Evolutionary conservation across 2,797 vertebrate species (phyloP).

Genomic region (Macropus fuliginosus): DNA sequence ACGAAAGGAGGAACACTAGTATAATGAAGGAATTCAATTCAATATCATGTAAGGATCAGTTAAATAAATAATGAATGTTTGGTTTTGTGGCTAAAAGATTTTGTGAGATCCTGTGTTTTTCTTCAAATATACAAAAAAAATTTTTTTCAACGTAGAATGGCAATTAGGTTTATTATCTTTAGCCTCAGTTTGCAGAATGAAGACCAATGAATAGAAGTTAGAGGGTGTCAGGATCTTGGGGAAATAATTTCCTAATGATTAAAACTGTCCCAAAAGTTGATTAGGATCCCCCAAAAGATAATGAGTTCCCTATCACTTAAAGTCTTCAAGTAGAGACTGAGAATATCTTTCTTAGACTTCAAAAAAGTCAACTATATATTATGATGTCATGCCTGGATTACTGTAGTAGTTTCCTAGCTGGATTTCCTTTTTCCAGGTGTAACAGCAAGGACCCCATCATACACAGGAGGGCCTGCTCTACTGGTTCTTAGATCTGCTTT

Average conservation of each 20-base stretch:
- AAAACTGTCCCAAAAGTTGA: neutral
- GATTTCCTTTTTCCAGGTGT: neutral
- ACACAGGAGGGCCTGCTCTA: no score
- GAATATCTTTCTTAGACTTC: neutral
- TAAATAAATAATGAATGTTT: neutral
- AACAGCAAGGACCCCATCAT: no score
- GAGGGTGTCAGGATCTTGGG: neutral
- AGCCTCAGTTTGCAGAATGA: neutral
- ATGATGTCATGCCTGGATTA: neutral
- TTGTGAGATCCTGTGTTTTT: neutral
- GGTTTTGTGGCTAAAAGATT: neutral
- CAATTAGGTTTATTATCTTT: neutral
- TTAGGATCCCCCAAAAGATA: neutral
- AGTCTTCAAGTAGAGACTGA: neutral
- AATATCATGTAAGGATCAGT: neutral
- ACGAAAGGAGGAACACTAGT: neutral
- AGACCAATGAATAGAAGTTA: neutral
- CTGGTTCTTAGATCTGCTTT: no score
- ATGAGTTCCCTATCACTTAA: neutral
- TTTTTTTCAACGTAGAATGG: neutral
- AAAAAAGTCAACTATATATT: neutral
- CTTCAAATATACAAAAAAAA: neutral
- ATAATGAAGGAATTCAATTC: neutral
- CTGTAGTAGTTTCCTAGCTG: neutral
- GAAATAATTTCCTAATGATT: neutral